Base-by-base conservation (phyloP, 2,113 vertebrate genomes). In the Scolopax mira region DNA sequence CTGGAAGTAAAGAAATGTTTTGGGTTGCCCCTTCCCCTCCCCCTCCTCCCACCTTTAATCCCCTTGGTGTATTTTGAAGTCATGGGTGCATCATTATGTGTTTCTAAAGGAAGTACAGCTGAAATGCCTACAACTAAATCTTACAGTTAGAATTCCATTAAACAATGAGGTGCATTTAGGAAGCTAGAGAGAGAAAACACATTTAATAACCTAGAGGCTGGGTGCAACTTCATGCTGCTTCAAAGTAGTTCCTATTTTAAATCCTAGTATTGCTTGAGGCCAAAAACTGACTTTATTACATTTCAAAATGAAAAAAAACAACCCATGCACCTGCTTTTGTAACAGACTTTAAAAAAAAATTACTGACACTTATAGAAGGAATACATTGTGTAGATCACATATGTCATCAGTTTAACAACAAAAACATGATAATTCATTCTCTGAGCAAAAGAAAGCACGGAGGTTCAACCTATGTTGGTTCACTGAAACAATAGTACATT, bases 231-330 rank as follows among this genome's bases (percentile, higher is more conserved):
- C 71, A 33, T 91, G 89, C 73, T 88, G 89, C 90, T 96, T 95
- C 91, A 92, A 94, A 97, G 83, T 87, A 86, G 85, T 64, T 88
- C 93, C 96, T 97, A 88, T 95, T 97, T 97, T 94, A 93, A 95
- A 94, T 96, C 74, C 78, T 89, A 84, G 85, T 95, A 94, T 90
- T 70, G 85, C 94, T 93, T 67, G 71, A 93, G 91, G 96, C 91
- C 73, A 92, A 95, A 90, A 92, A 60, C 80, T 80, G 91, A 87
- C 93, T 91, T 96, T 93, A 95, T 94, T 93, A 92, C 88, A 78
- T 93, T 93, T 94, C 90, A 89, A 94, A 96, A 96, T 94, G 91
- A 94, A 97, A 95, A 91, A 79, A 93, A 35, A 61, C 27, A 11
- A 39, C 9, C 33, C 12, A 74, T 93, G 48, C 91, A 91, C 83